Base-by-base conservation (phyloP, 2,113 vertebrate genomes). In the Passerina amoena region DNA sequence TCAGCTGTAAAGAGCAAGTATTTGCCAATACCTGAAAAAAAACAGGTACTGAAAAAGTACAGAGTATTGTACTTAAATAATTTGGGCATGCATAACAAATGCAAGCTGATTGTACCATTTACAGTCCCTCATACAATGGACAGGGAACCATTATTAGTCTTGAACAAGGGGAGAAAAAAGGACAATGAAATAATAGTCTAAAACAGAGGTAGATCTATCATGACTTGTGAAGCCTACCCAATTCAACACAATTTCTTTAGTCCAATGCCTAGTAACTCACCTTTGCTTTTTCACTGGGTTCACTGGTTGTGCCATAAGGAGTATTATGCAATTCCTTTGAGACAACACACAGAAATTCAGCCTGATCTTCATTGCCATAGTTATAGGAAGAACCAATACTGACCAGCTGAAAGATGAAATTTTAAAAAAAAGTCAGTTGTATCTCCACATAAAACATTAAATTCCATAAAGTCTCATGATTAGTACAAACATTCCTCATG, bases 371-470 rank as follows among this genome's bases (percentile, higher is more conserved):
- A 48, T 98, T 99, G 92, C 99, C 99, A n/a, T 99, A 99, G 97
- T 99, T 99, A 97, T 99, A 99, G 86, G 99, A 99, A 59, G 99
- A 99, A 94, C 99, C 99, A 31, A 99, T 99, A 98, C 98, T 99
- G 98, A 99, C 99, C 96, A 99, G 96, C 99, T 99, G 83, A 27
- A 92, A 97, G 28, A 92, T 15, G 25, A 28, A 69, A 56, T 60
- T 35, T 16, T 33, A 30, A 86, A 57, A 85, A 59, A 77, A 65
- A 59, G 38, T 82, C 50, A 90, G 56, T 14, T 60, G 40, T 35
- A 88, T 73, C 89, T 92, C 56, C 59, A 76, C 44, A 82, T 45
- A 33, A 76, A 95, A 80, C 14, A n/a, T n/a, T n/a, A 38, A 90
- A 80, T 64, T 47, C 42, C 54, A 28, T 19, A 8, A 75, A 64